These are phyloP conservation scores for Akabosia matsudoensis DNA, from an alignment of 1,140 invertebrate species.

Conservation along the genomic window DNA sequence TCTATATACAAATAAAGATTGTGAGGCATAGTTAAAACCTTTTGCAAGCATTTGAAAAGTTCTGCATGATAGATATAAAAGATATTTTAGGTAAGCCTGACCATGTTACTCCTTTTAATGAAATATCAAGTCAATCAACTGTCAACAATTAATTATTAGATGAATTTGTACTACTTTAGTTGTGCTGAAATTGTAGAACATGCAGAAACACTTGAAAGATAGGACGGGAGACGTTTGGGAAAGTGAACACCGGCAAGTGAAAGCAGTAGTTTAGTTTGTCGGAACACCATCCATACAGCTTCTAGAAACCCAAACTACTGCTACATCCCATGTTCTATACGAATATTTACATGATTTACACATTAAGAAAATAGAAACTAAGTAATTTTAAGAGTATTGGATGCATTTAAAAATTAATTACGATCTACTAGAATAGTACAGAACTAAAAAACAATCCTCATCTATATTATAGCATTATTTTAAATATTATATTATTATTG, in stretches of 20 bases:
- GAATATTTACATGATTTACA: not conserved
- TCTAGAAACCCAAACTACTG: not conserved
- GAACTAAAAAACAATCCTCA: not conserved
- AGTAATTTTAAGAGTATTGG: too few relatives aligned
- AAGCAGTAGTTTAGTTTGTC: not conserved
- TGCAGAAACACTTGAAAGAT: not conserved
- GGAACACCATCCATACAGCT: not conserved
- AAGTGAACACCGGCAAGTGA: not conserved
- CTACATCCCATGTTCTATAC: not conserved
- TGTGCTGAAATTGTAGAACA: not conserved
- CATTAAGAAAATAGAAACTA: too few relatives aligned
- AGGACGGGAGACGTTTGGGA: not conserved
- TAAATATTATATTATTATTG: conserved; percentile 6
- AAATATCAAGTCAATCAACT: not conserved
- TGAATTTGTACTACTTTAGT: not conserved
- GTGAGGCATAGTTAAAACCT: too few relatives aligned
- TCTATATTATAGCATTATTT: not conserved
- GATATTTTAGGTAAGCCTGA: conserved; percentile 1
- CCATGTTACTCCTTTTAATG: not conserved
- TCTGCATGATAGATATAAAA: too few relatives aligned
- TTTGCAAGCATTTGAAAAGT: too few relatives aligned
- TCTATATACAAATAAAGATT: too few relatives aligned
- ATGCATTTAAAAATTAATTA: too few relatives aligned
- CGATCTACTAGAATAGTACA: too few relatives aligned
- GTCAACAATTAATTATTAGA: too few relatives aligned